Evolutionary conservation across 2,113 vertebrate species (phyloP).

Genomic region (Neotragus moschatus): DNA sequence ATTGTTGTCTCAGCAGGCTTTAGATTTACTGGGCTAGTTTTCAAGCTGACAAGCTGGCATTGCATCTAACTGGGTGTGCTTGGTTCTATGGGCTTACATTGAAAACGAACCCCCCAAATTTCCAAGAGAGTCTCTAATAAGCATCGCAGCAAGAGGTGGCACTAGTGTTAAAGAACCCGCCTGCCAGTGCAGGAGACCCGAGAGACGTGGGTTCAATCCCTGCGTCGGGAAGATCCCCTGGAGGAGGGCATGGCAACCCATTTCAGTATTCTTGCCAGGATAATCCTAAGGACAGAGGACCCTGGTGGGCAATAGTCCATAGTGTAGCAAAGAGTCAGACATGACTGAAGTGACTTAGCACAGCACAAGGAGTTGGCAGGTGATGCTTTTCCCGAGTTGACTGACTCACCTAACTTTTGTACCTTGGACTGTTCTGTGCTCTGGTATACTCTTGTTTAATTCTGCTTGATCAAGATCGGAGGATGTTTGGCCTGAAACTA

Average conservation of each 20-base stretch:
- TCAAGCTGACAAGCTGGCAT: neutral
- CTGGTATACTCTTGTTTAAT: neutral
- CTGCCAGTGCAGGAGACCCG: neutral
- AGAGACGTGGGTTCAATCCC: neutral
- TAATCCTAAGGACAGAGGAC: neutral
- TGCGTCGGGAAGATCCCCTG: neutral
- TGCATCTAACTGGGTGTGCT: neutral
- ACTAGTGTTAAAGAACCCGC: neutral
- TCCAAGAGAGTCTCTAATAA: neutral
- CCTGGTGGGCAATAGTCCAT: neutral
- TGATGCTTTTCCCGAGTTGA: neutral
- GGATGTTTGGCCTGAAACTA: neutral
- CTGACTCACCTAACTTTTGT: neutral
- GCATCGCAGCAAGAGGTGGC: neutral
- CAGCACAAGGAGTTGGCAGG: neutral
- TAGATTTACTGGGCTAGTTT: neutral
- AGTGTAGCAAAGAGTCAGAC: neutral
- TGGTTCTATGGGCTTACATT: neutral
- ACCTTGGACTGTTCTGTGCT: neutral
- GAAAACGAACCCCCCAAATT: neutral
- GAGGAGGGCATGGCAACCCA: neutral
- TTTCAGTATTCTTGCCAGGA: neutral
- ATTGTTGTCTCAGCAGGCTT: neutral
- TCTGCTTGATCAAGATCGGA: neutral
- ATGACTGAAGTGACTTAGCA: neutral